A percentile compares a stretch with the other conserved stretches of the same genome.
These are phyloP conservation scores for Syritta pipiens DNA, from an alignment of 2,888 invertebrate species.

Conservation along the genomic window DNA sequence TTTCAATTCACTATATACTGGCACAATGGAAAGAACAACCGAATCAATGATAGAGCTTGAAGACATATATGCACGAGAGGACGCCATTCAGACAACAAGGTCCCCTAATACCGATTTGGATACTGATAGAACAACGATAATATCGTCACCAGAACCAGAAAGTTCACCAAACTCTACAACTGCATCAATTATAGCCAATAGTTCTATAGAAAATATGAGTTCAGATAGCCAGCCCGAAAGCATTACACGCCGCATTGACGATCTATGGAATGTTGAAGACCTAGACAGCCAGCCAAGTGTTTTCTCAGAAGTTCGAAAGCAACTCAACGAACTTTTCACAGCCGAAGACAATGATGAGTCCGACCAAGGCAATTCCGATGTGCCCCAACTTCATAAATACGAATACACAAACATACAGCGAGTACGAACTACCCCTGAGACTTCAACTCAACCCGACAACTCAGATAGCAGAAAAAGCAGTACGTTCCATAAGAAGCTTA, in stretches of 20 bases:
- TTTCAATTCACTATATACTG: slow-evolving; percentile 77
- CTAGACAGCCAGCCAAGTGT: slow-evolving; percentile 77
- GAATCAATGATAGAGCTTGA: slow-evolving; percentile 73
- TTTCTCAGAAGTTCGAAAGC: slow-evolving; percentile 78
- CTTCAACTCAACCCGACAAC: slow-evolving; percentile 61
- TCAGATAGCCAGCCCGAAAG: slow-evolving; percentile 71
- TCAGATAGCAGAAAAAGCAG: slow-evolving; percentile 70
- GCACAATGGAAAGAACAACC: slow-evolving; percentile 76
- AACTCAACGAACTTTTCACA: slow-evolving; percentile 77
- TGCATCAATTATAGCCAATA: slow-evolving; percentile 35
- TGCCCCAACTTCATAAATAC: slow-evolving; percentile 75
- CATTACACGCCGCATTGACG: slow-evolving; percentile 75
- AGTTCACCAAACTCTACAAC: slow-evolving; percentile 76
- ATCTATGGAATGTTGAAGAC: slow-evolving; percentile 74
- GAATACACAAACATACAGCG: slow-evolving; percentile 77
- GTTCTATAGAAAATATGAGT: slow-evolving; percentile 33
- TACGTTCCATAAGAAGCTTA: slow-evolving; percentile 77
- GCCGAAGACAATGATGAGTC: slow-evolving; percentile 74
- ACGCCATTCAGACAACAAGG: slow-evolving; percentile 77
- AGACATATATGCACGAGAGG: slow-evolving; percentile 74
- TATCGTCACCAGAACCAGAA: slow-evolving; percentile 71
- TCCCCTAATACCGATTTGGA: slow-evolving; percentile 75
- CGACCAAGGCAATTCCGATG: slow-evolving; percentile 73
- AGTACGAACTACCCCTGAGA: slow-evolving; percentile 69
- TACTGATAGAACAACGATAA: slow-evolving; percentile 42